Conservation (phyloP, 2,797 vertebrate genomes). For the Meriones psammophilus region DNA sequence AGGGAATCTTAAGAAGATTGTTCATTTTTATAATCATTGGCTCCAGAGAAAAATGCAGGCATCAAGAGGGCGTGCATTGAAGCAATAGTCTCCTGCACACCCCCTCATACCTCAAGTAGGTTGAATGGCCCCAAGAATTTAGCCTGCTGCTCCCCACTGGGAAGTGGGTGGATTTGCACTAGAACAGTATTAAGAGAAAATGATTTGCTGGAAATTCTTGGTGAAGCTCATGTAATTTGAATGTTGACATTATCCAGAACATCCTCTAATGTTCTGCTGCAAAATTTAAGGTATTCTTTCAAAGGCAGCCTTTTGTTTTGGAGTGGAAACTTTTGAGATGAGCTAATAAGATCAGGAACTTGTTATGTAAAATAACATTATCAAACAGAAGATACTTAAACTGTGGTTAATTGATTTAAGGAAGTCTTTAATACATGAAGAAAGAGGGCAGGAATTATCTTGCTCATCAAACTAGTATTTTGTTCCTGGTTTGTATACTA, state of each 20-base stretch:
- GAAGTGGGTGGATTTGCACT: constrained; percentile 75
- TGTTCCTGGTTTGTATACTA: not conserved
- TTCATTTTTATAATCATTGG: constrained; percentile 47
- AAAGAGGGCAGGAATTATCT: constrained; percentile 18
- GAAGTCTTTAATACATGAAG: not conserved
- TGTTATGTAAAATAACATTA: not conserved
- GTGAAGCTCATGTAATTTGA: constrained; percentile 38
- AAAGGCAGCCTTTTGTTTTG: constrained; percentile 11
- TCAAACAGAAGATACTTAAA: not conserved
- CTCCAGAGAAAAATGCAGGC: constrained; percentile 53
- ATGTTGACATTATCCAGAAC: constrained; percentile 54
- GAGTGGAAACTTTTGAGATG: constrained; percentile 21
- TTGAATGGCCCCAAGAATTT: constrained; percentile 71
- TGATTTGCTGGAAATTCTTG: constrained; percentile 58
- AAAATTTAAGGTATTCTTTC: not conserved
- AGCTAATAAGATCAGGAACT: not conserved
- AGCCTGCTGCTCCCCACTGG: constrained; percentile 54
- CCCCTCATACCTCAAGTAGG: constrained; percentile 45
- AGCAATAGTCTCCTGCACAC: constrained; percentile 56
- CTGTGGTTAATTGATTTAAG: constrained; percentile 60
- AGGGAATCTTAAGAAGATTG: constrained; percentile 26
- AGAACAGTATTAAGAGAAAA: constrained; percentile 58
- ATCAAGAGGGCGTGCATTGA: constrained; percentile 58
- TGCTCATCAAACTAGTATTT: not conserved
- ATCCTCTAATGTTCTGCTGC: constrained; percentile 39